Conservation (phyloP, 2,888 invertebrate genomes). For the Drosophila histrio region DNA sequence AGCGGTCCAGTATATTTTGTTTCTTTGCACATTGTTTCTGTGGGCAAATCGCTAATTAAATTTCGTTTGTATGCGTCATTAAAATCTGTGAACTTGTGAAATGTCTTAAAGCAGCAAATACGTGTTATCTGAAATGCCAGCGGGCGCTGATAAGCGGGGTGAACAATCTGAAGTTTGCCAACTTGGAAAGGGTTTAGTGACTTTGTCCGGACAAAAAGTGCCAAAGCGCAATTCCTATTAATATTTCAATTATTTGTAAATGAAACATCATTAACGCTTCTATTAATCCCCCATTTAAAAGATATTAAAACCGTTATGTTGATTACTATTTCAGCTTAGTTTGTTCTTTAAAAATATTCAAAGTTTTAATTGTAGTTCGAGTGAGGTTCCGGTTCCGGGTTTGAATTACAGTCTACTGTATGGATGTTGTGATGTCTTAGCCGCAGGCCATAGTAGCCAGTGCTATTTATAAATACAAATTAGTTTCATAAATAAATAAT, state of each 20-base stretch:
- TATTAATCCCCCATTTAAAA: background rate
- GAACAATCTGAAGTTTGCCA: background rate
- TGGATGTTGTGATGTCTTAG: constrained; percentile 15
- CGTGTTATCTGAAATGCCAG: background rate
- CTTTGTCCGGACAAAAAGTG: background rate
- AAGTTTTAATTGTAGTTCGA: background rate
- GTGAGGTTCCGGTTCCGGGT: background rate
- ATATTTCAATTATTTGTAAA: background rate
- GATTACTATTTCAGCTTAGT: background rate
- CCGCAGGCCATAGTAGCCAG: constrained; percentile 9
- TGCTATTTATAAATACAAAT: constrained; percentile 16
- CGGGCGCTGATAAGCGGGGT: constrained; percentile 1
- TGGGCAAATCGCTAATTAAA: constrained; percentile 31
- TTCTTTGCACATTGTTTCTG: constrained; percentile 6
- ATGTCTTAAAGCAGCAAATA: background rate
- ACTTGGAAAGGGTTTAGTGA: background rate
- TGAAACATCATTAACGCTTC: background rate
- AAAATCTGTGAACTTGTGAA: background rate
- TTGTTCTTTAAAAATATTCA: background rate
- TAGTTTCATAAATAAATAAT: constrained; percentile 8
- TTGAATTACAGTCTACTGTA: constrained; percentile 1
- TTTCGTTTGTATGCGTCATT: constrained; percentile 25
- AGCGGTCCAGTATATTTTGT: background rate
- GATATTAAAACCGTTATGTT: background rate
- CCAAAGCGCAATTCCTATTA: background rate